phyloP scores from a whole-genome alignment of 2,113 vertebrate genomes.

The Laticauda laticaudata region DNA sequence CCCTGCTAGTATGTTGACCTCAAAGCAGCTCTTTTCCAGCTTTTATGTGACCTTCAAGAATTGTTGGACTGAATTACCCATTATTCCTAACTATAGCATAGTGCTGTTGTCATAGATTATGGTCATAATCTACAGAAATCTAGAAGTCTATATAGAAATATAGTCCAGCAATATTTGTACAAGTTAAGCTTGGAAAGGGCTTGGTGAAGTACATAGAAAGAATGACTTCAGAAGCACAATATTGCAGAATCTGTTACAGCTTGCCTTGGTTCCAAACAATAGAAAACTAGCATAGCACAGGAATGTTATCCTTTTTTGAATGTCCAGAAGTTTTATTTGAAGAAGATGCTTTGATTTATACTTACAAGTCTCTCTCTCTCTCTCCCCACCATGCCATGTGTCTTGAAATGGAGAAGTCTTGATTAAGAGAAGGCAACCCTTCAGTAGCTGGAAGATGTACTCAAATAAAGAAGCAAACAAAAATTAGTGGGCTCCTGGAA shows the following conservation, averaged over 20 bases:
- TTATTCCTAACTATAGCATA: not conserved
- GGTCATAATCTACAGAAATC: not conserved
- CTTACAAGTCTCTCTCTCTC: not conserved
- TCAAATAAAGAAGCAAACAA: not conserved
- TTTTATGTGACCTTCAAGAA: not conserved
- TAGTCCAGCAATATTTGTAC: not conserved
- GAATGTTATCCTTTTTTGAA: not conserved
- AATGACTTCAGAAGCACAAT: not conserved
- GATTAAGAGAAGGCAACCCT: not conserved
- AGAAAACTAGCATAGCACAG: not conserved
- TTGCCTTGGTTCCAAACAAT: not conserved
- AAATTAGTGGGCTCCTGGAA: not conserved
- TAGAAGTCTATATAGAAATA: not conserved
- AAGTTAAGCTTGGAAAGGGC: not conserved
- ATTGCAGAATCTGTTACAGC: not conserved
- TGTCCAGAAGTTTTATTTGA: not conserved
- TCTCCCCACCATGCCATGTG: not conserved
- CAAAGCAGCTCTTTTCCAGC: not conserved
- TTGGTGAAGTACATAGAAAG: not conserved
- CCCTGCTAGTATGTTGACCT: not conserved
- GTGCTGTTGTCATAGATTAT: not conserved
- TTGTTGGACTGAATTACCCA: not conserved
- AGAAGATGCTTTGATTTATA: not conserved
- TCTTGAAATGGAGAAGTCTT: not conserved
- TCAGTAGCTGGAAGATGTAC: not conserved